Base-by-base conservation (phyloP, 2,888 invertebrate species). In the Drosophila silvestris region DNA sequence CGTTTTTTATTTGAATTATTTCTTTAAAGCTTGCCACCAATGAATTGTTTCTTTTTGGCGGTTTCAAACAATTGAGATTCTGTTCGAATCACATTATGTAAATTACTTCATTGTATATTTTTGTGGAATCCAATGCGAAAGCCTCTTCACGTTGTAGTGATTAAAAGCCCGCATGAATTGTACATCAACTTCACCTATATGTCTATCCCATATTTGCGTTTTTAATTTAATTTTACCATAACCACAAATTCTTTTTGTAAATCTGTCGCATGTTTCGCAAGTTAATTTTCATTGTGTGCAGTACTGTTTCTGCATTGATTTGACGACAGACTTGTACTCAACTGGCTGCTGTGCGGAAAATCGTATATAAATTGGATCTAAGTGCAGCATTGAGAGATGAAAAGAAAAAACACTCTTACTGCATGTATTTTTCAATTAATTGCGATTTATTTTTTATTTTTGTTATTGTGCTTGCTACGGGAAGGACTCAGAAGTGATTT, bases 301-400 rank as follows among this genome's bases (percentile, higher is more conserved):
- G 10, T n/a, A 1, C 0, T 44, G 6, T 35, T 30, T 30, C 51
- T 5, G 35, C 47, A 9, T 12, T n/a, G 33, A 35, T 32, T 41
- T 51, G 61, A 33, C 32, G 9, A 44, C 47, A 12, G 44, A 44
- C 10, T 53, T 50, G 52, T 35, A 52, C 9, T 57, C 71, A 51
- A n/a, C 30, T 44, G 26, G 10, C n/a, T 70, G 56, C 14, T 32
- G 2, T 30, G 28, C 30, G 52, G 16, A 16, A 64, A 52, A 26
- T 53, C 10, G 69, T 64, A 54, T 69, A 66, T 54, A 57, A 79
- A 70, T 74, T 75, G 63, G 28, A 16, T 65, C 16, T 44, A 44
- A 64, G 37, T 64, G 32, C 5, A 33, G 3, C 1, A 67, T 62
- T 47, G 52, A 30, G 32, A 37, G 35, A 32, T 33, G 28, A 37